These are phyloP conservation scores for Tichodroma muraria DNA, from an alignment of 2,113 vertebrate genomes.

Conservation along the genomic window DNA sequence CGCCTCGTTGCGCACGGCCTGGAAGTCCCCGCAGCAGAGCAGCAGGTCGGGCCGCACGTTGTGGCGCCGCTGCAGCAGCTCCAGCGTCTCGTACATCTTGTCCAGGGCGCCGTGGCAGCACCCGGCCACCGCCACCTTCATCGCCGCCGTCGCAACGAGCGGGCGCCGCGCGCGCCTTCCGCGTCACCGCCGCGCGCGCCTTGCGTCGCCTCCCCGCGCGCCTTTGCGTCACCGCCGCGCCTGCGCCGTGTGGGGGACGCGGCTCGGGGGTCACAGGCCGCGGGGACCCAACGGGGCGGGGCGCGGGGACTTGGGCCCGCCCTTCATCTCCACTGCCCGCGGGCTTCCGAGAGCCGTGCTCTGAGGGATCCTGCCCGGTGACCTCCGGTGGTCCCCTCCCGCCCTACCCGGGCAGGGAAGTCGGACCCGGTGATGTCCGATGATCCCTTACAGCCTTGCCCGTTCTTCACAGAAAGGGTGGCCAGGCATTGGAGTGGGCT, in stretches of 20 bases:
- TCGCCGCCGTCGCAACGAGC: constrained; percentile 73
- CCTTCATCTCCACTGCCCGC: not conserved
- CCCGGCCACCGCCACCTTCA: constrained; percentile 94
- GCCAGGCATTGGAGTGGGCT: constrained; percentile 29
- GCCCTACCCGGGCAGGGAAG: not conserved
- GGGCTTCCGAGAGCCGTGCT: not conserved
- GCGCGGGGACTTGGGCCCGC: too few relatives aligned
- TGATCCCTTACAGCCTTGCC: not conserved
- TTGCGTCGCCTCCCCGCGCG: not conserved
- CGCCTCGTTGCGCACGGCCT: constrained; percentile 92
- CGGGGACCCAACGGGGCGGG: not conserved
- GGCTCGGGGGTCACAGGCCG: not conserved
- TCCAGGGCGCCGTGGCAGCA: constrained; percentile 95
- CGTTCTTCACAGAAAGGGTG: not conserved
- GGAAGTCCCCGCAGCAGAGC: constrained; percentile 92
- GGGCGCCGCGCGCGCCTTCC: not conserved
- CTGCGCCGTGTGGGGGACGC: not conserved
- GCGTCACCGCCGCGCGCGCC: not conserved
- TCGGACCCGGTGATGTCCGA: not conserved
- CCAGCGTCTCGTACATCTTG: constrained; percentile 92
- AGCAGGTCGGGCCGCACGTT: constrained; percentile 80
- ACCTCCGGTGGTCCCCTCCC: not conserved
- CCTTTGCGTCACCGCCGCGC: not conserved
- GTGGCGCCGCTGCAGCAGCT: constrained; percentile 80
- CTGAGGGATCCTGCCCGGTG: too few relatives aligned